Base-by-base conservation (phyloP, 1,140 invertebrate species). In the Saxidomus purpurata region DNA sequence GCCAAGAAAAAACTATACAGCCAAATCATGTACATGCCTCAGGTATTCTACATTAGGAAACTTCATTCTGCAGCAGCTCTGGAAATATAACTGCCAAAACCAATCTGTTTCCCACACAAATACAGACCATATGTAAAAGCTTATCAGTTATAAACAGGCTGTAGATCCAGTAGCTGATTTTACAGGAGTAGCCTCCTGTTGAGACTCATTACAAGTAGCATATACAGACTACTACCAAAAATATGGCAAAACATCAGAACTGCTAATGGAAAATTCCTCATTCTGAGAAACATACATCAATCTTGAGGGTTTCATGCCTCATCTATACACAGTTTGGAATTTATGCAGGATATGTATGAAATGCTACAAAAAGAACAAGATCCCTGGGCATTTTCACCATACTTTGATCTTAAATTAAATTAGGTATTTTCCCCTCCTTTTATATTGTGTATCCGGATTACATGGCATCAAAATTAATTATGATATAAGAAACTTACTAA, bases 221-320 rank as follows among this genome's bases (percentile, higher is more conserved):
- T 25, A 79, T 79, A 79, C 76, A 79, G 76, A 79, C 43, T 52
- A 43, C 76, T 79, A 6, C 76, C 76, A 79, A 79, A 79, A 79
- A 79, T 79, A 79, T 79, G 76, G 76, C 76, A 79, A 79, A 79
- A 79, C 76, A 52, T 79, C 76, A 79, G 76, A 47, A 38, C 28
- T 40, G 15, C 9, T 79, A 79, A 79, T 79, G 76, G 76, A 79
- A 79, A 79, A 79, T 79, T 79, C 76, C 76, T 36, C 47, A 79
- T 40, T 19, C 47, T 49, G 15, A 36, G 76, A 59, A 43, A 36
- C 34, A 74, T 2, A 19, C 17, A 36, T 74, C 8, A 74, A 74
- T 43, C 8, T 36, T 74, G 34, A 40, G 22, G n/a, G 15, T 22
- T 43, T 74, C 8, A 15, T 3, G 19, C 36, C 28, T 28, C 3